Conservation (phyloP, 2,797 vertebrate species). For the Kryptopterus vitreolus region DNA sequence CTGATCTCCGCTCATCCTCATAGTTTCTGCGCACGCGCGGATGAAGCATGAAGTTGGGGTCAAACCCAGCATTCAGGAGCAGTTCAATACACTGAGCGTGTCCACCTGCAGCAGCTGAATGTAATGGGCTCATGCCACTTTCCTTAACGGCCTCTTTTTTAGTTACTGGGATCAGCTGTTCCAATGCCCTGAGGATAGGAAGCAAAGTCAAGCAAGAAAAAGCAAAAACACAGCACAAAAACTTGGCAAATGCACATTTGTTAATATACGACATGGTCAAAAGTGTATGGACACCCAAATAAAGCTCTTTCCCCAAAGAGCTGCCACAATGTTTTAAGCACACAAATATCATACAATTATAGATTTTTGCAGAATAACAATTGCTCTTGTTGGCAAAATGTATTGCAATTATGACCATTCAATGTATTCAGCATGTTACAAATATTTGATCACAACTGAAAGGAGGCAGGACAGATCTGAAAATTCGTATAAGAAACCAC, state of each 20-base stretch:
- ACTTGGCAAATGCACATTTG: too few relatives aligned
- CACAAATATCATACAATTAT: not conserved
- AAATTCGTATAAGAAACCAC: not conserved
- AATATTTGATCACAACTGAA: not conserved
- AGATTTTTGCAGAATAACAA: not conserved
- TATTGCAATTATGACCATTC: not conserved
- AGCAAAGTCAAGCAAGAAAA: slow-evolving; percentile 33
- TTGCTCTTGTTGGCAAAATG: not conserved
- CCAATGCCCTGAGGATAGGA: slow-evolving; percentile 74
- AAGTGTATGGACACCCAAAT: not conserved
- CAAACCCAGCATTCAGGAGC: slow-evolving; percentile 84
- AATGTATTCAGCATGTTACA: not conserved
- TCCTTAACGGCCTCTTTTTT: slow-evolving; percentile 77
- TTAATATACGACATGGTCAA: not conserved
- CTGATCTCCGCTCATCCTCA: slow-evolving; percentile 88
- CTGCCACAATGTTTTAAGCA: not conserved
- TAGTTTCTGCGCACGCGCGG: slow-evolving; percentile 84
- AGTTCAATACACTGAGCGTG: slow-evolving; percentile 84
- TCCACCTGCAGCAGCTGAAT: slow-evolving; percentile 75
- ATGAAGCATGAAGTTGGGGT: slow-evolving; percentile 93
- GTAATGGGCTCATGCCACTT: slow-evolving; percentile 94
- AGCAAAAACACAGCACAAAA: not conserved
- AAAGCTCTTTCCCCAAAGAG: not conserved
- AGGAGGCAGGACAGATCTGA: not conserved
- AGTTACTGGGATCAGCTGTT: slow-evolving; percentile 85